Evolutionary conservation across 2,888 invertebrate species (phyloP).

Genomic region (Leucoptera coffeella): DNA sequence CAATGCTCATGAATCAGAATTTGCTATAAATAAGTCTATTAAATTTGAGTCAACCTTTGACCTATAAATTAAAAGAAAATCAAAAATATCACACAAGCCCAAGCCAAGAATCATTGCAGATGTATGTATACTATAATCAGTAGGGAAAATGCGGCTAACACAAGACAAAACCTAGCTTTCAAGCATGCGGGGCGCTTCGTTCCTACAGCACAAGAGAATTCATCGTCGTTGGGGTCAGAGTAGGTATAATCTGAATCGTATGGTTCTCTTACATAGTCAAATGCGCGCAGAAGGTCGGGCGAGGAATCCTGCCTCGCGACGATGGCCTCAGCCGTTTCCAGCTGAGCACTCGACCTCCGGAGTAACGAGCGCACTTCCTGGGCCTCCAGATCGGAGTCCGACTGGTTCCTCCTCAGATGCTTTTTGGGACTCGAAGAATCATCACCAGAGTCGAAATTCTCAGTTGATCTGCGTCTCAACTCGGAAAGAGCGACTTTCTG

Average conservation of each 20-base stretch:
- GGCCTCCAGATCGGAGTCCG: slow-evolving; percentile 59
- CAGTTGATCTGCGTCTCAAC: slow-evolving; percentile 31
- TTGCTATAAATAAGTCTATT: too few species aligned
- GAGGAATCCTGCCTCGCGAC: slow-evolving; percentile 42
- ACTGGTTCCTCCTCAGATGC: slow-evolving; percentile 18
- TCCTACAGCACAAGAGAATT: slow-evolving; percentile 13
- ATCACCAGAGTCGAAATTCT: slow-evolving; percentile 31
- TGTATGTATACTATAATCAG: slow-evolving; percentile 45
- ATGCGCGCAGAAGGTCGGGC: slow-evolving; percentile 37
- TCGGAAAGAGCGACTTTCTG: slow-evolving; percentile 36
- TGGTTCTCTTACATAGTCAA: slow-evolving; percentile 45
- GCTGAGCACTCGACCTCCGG: slow-evolving; percentile 56
- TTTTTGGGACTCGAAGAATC: slow-evolving; percentile 31
- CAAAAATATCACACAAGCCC: slow-evolving; percentile 32
- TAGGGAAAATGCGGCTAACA: slow-evolving; percentile 41
- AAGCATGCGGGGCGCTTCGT: slow-evolving; percentile 24
- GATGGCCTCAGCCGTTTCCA: slow-evolving; percentile 55
- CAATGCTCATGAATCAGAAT: too few species aligned
- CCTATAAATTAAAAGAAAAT: too few species aligned
- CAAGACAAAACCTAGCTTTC: slow-evolving; percentile 35
- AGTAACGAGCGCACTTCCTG: slow-evolving; percentile 61
- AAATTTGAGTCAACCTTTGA: too few species aligned
- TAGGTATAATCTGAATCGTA: slow-evolving; percentile 37
- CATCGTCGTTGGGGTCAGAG: slow-evolving; percentile 17
- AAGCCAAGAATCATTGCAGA: slow-evolving; percentile 39